A percentile compares a stretch with the other conserved stretches of the same genome.
Conservation (phyloP, 2,797 vertebrate genomes). For the Balearica regulorum region DNA sequence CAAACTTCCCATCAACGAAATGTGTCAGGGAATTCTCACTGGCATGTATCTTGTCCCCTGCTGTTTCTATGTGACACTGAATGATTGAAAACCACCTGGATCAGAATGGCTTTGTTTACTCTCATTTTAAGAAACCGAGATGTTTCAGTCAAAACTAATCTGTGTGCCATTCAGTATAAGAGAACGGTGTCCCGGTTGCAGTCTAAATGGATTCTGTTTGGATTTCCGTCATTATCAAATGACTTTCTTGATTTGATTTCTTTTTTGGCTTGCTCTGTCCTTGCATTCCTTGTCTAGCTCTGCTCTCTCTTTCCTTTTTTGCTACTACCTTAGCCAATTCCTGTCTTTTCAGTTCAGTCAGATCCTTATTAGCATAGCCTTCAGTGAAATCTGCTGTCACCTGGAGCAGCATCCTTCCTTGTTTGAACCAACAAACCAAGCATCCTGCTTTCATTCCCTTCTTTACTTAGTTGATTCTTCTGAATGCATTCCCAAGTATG, state of each 20-base stretch:
- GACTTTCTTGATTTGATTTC: background rate
- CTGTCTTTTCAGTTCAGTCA: background rate
- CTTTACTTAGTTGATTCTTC: background rate
- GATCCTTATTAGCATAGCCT: background rate
- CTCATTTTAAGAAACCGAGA: background rate
- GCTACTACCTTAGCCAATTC: background rate
- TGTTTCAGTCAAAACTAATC: background rate
- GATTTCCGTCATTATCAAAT: background rate
- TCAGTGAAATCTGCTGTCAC: background rate
- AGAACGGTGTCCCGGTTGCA: background rate
- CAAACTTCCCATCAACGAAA: background rate
- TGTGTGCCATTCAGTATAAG: background rate
- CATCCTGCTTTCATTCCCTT: background rate
- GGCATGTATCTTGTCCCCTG: background rate
- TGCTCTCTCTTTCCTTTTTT: background rate
- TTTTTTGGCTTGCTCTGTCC: background rate
- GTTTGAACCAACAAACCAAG: background rate
- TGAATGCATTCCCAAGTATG: background rate
- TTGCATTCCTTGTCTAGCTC: background rate
- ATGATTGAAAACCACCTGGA: background rate
- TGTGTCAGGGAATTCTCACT: background rate
- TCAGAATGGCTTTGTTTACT: background rate
- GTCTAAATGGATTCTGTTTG: background rate
- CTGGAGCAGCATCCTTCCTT: background rate
- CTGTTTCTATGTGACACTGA: background rate